These are phyloP conservation scores for Sisyra nigra DNA, from an alignment of 2,888 invertebrate species.

Conservation along the genomic window DNA sequence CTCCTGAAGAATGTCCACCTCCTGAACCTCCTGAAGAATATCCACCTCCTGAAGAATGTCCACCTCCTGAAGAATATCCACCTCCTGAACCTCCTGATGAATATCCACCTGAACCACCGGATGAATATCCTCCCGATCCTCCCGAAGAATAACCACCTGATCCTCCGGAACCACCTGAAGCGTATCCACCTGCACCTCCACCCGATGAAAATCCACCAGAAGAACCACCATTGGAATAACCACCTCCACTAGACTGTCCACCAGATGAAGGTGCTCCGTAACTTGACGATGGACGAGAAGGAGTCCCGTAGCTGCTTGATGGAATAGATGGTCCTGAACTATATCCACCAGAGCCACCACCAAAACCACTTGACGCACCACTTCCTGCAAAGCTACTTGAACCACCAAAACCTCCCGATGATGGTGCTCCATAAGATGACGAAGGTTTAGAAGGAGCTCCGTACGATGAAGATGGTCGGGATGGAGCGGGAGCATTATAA, in stretches of 20 bases:
- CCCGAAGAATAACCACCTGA: constrained; percentile 14
- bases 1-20: constrained; percentile 8
- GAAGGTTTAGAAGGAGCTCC: constrained; percentile 23
- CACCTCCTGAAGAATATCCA: constrained; percentile 16
- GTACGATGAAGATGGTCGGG: constrained; percentile 22
- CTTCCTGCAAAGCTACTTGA: too few species aligned
- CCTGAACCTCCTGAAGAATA: constrained; percentile 13
- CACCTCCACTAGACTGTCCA: neutral
- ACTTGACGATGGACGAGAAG: constrained; percentile 31
- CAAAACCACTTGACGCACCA: too few species aligned
- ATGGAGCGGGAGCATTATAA: constrained; percentile 20
- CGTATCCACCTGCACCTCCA: constrained; percentile 17
- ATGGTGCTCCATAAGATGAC: constrained; percentile 25
- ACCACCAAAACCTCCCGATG: constrained; percentile 12
- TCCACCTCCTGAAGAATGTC: constrained; percentile 18
- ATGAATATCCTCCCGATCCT: constrained; percentile 19
- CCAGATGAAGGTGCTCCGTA: constrained; percentile 31
- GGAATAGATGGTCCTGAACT: constrained; percentile 8
- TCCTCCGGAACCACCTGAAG: constrained; percentile 22
- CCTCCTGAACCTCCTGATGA: constrained; percentile 14
- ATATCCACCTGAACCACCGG: constrained; percentile 21
- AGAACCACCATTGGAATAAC: constrained; percentile 7
- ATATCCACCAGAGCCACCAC: neutral
- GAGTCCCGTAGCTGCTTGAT: constrained; percentile 14
- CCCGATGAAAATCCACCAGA: constrained; percentile 8